Base-by-base conservation (phyloP, 2,797 vertebrate species). In the Valencia hispanica region DNA sequence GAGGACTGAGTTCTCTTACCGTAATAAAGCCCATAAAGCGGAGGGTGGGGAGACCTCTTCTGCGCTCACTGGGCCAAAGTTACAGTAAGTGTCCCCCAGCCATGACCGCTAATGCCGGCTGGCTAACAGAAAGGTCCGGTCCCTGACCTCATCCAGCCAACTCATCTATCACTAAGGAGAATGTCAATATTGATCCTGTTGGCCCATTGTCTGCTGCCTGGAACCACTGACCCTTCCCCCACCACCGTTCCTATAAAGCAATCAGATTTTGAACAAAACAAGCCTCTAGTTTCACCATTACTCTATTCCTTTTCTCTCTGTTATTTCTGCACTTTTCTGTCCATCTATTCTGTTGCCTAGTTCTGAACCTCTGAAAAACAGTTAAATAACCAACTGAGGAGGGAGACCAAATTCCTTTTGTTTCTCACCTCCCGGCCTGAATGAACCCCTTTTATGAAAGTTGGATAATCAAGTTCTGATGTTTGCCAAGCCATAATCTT, bases 161-260 rank as follows among this genome's bases (percentile, higher is more conserved):
- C 92, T 90, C 82, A 39, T 82, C 85, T 89, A 93, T 94, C 90
- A 84, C 94, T 91, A 91, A 90, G 92, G 94, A 94, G 92, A 95
- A 93, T 90, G 92, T 95, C 94, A 95, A 94, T 95, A 95, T 95
- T 95, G 94, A 95, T 94, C 86, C 78, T 89, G 87, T 87, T 94
- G 92, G 93, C 87, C 89, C 87, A 90, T 92, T 92, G 88, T 94
- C 85, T 91, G 86, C 87, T 94, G 92, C 93, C 91, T 91, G 92
- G 89, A 94, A 92, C 83, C 75, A 70, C 90, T 88, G 84, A 79
- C 90, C 94, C 93, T 94, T 91, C 91, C 91, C 84, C 32, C 63
- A 92, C 94, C 92, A 91, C 91, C 85, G 68, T 91, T 51, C 91
- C 92, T 87, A 86, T 94, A 93, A 93, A 95, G 87, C 84, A 86